Evolutionary conservation across 2,113 vertebrate genomes (phyloP).

Genomic region (Chloroceryle aenea): DNA sequence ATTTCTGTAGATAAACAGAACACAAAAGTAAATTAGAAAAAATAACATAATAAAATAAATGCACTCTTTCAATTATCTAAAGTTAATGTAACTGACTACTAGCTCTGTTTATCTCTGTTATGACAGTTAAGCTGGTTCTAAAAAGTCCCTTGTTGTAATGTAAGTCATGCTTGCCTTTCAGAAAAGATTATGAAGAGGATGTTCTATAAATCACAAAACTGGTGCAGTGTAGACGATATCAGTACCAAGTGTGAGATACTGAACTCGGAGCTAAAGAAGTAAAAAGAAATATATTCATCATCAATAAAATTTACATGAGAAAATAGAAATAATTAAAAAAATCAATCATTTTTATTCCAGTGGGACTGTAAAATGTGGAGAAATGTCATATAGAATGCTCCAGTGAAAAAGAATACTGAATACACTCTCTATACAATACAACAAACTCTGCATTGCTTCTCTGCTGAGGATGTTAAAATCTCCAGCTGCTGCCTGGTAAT

Average conservation of each 20-base stretch:
- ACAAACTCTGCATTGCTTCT: not conserved
- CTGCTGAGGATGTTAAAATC: not conserved
- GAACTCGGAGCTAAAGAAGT: slow-evolving; percentile 41
- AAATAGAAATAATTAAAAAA: not conserved
- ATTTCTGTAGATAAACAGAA: not conserved
- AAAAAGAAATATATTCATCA: slow-evolving; percentile 32
- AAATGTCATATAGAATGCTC: not conserved
- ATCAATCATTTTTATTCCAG: not conserved
- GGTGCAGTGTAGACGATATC: not conserved
- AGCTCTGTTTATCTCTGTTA: not conserved
- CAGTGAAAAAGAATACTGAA: slow-evolving; percentile 7
- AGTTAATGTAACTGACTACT: not conserved
- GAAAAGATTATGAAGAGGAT: not conserved
- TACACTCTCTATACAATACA: not conserved
- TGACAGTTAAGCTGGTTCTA: not conserved
- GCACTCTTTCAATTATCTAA: not conserved
- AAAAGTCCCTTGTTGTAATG: not conserved
- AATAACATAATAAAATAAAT: not conserved
- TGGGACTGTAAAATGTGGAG: not conserved
- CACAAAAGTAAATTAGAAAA: not conserved
- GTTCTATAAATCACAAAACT: slow-evolving; percentile 32
- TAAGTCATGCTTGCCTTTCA: not conserved
- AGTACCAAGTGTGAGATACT: slow-evolving; percentile 21
- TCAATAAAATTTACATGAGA: not conserved
- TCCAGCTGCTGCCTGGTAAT: not conserved